Base-by-base conservation (phyloP, 2,888 invertebrate genomes). In the Scaptomyza tumidula region DNA sequence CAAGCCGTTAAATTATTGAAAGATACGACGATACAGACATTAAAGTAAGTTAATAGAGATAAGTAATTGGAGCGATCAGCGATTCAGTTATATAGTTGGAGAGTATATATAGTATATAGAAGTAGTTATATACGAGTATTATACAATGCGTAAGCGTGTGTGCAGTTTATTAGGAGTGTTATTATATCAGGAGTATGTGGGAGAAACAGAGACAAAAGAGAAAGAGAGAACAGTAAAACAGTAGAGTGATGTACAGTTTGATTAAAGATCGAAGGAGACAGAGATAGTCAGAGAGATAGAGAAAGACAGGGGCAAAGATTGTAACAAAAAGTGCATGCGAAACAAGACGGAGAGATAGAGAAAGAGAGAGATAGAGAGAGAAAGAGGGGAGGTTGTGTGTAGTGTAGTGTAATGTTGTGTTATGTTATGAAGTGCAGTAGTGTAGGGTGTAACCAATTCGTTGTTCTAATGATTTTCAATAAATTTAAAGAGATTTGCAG, bases 211-310 rank as follows among this genome's bases (percentile, higher is more conserved):
- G 71, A 75, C 31, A 73, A 56, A 84, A 87, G 72, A 87, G 50
- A 87, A 53, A 86, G 55, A 82, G 63, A 87, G 67, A 84, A 87
- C 63, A 85, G 54, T 62, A 64, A 67, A 79, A 63, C 39, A 52
- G 65, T 71, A 64, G 59, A 78, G 56, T 59, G 60, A 57, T 56
- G 62, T 74, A 73, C 14, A 60, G 33, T 60, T 58, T 59, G 50
- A 35, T 52, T 54, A 54, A 44, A 54, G n/a, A 44, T 46, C 24
- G n/a, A 52, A 14, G 39, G 24, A 52, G 37, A 52, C n/a, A 24
- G 27, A 19, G 33, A 19, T 1, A 37, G n/a, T 24, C 1, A 50
- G 35, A 49, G 19, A 19, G 19, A 19, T 19, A 19, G 29, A 35
- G 35, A 41, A 19, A 9, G 37, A 58, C 24, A n/a, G 33, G 41